These are phyloP conservation scores for Virgularia gustaviana DNA, from an alignment of 92 coral and sea anemone species.

Conservation along the genomic window DNA sequence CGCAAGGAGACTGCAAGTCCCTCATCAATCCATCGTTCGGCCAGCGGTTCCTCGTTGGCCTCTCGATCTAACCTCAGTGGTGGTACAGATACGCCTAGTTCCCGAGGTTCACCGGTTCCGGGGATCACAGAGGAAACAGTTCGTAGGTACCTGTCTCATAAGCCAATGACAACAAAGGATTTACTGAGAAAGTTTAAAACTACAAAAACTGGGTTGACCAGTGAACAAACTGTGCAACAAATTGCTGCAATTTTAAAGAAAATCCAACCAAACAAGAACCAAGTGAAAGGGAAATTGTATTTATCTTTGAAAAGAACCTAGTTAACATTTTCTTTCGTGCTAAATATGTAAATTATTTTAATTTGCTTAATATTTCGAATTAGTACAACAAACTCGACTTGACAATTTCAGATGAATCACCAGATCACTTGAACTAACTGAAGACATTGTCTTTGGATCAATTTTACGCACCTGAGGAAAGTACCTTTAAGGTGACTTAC, in stretches of 20 bases:
- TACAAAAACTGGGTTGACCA: constrained; percentile 84
- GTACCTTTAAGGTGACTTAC: too few species aligned
- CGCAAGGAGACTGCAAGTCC: constrained; percentile 38
- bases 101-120: constrained; percentile 71
- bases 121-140: constrained; percentile 96
- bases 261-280: constrained; percentile 83
- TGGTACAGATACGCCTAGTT: constrained; percentile 55
- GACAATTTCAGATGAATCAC: too few species aligned
- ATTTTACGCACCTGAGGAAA: too few species aligned
- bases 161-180: constrained; percentile 99
- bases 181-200: constrained; percentile 86
- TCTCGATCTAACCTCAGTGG: constrained; percentile 14
- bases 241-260: constrained; percentile 79
- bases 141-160: constrained; percentile 84
- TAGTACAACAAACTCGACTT: too few species aligned
- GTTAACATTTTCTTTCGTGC: not conserved
- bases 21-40: constrained; percentile 20
- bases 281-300: constrained; percentile 78
- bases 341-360: not conserved
- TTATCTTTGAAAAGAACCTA: constrained; percentile 64
- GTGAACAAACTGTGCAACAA: constrained; percentile 88
- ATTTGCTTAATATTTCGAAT: too few species aligned
- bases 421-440: too few species aligned
- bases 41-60: constrained; percentile 15
- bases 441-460: too few species aligned